Percentiles rank a stretch among this genome's conserved stretches.
Conservation (phyloP, 2,113 vertebrate genomes). For the Bothrops jararaca region DNA sequence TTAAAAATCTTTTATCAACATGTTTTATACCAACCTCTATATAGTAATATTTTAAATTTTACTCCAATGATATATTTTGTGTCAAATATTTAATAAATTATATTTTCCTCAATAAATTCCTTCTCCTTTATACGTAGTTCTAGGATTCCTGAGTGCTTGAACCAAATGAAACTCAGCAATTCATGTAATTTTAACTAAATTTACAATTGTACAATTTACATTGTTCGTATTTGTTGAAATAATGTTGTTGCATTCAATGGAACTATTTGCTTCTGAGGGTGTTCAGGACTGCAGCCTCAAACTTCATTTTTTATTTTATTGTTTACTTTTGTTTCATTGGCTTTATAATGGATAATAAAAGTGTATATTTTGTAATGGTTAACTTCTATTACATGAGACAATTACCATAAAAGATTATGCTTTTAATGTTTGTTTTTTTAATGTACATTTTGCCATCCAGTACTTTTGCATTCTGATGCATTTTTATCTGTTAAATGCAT, state of each 20-base stretch:
- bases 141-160: not conserved
- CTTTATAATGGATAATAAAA: not conserved
- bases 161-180: not conserved
- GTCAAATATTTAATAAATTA: not conserved
- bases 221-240: not conserved
- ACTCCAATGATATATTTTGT: not conserved
- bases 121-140: not conserved
- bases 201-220: too few relatives aligned
- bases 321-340: not conserved
- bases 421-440: not conserved
- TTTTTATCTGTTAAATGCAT: not conserved
- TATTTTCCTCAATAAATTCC: not conserved
- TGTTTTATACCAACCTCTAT: not conserved
- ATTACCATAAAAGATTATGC: not conserved
- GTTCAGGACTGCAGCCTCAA: not conserved
- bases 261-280: not conserved
- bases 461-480: not conserved
- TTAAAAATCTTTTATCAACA: not conserved
- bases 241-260: not conserved
- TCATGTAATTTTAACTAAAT: not conserved
- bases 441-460: not conserved
- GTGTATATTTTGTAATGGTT: not conserved
- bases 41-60: not conserved
- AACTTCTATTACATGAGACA: not conserved
- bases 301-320: not conserved